Evolutionary conservation across 2,113 vertebrate species (phyloP), one percentile per base, ranked within the genome.

Genomic region (Oryzias woworae): DNA sequence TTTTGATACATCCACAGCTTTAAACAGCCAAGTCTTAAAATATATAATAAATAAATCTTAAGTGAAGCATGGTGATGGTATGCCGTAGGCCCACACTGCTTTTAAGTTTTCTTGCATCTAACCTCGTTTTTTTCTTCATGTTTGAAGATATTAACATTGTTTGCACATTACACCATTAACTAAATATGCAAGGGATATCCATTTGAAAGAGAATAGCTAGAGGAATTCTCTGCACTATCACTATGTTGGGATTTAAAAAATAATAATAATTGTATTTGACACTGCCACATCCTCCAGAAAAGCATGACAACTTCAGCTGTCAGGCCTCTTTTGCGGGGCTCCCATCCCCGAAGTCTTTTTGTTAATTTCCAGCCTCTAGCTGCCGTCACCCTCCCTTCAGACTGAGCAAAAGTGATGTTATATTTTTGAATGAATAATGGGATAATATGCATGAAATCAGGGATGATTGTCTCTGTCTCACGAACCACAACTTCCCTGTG

Each of bases 191-290:
- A 67, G 70, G 10, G 80, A 85, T 87, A 75, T 58, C 72, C 66
- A 71, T 82, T 28, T 75, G 78, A 80, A 84, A 82, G 69, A 68
- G 76, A 80, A 78, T 71, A 65, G 80, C 83, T 75, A 62, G 69
- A 77, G 73, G 76, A 77, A 84, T 82, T 87, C 75, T 86, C 80
- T 78, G 72, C 80, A 66, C 82, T 83, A 83, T 90, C 87, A 83
- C 75, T 89, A 80, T 23, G 70, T 65, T 80, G 63, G 26, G 66
- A 69, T 20, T 20, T 80, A 58, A 73, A 54, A 75, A 72, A 59
- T 8, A 8, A 36, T 10, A 82, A 72, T 51, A 46, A 89, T 85
- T 61, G 65, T 60, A 81, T 84, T 82, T 88, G 85, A 89, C 79
- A 78, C 74, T 46, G 66, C 61, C 41, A 64, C 78, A 73, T 88